Percentiles rank a stretch among this genome's conserved stretches.
Conservation (phyloP, 2,888 invertebrate species). For the Unio pictorum region DNA sequence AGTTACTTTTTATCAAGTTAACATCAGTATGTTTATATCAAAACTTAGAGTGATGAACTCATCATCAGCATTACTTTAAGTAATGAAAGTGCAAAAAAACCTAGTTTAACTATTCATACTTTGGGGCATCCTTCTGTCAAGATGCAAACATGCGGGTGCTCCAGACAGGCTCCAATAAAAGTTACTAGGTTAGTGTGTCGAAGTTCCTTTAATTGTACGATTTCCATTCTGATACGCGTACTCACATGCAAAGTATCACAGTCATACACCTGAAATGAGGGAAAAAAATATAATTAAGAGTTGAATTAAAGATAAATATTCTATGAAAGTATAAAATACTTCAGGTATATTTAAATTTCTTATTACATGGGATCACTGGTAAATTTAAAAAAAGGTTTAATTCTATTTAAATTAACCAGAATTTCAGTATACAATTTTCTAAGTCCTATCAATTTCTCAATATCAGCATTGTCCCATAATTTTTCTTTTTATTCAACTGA, state of each 20-base stretch:
- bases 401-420: no score
- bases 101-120: slow-evolving; percentile 10
- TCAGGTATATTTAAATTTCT: not conserved
- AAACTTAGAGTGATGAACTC: no score
- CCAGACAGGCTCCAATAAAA: slow-evolving; percentile 46
- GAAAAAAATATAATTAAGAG: not conserved
- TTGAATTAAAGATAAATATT: not conserved
- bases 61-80: no score
- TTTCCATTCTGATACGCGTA: slow-evolving; percentile 30
- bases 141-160: slow-evolving; percentile 39
- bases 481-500: no score
- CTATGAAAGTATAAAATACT: not conserved
- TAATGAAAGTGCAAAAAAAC: no score
- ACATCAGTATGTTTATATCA: no score
- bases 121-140: slow-evolving; percentile 42
- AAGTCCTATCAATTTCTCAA: no score
- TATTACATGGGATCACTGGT: not conserved
- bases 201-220: slow-evolving; percentile 36
- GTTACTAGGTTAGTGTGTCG: slow-evolving; percentile 41
- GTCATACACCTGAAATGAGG: slow-evolving; percentile 31
- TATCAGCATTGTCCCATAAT: no score
- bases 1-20: no score
- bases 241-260: slow-evolving; percentile 34
- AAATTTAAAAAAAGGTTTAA: not conserved
- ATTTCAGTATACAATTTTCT: no score